Base-by-base conservation (phyloP, 2,888 invertebrate genomes). In the Ligdia adustata region DNA sequence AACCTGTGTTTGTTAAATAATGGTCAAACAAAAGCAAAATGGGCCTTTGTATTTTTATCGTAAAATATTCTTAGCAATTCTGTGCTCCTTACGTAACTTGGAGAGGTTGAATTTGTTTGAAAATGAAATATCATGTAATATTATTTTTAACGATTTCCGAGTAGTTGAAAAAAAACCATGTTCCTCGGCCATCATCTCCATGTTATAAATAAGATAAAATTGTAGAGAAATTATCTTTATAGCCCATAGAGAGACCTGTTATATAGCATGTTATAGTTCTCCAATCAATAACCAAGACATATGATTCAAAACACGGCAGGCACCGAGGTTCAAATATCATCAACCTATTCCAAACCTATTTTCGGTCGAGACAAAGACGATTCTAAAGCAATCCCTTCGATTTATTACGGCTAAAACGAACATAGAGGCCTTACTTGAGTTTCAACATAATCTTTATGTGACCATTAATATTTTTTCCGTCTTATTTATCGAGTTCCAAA, bases 401-500 rank as follows among this genome's bases (percentile, higher is more conserved):
- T 76, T 79, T 77, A 75, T 73, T 62, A 72, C 69, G 63, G 55
- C 68, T 71, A 71, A 62, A 77, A 73, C 63, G 69, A 61, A 77
- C 75, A 69, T 78, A 77, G 77, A 73, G 51, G 64, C 75, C 75
- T 71, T 76, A 75, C 78, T 78, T 72, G 72, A 80, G 72, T 79
- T 77, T 79, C 80, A 80, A 77, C 75, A 75, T 81, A 82, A 82
- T 79, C 74, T 89, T 87, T 86, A 86, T 79, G 75, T 59, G 64
- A 29, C 77, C 82, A 84, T 88, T 86, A 82, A 75, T 80, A 79
- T 86, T 83, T 79, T 83, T 78, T 75, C 69, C 63, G 74, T 65
- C 75, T 79, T 85, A 84, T 89, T 89, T 88, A 88, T 87, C 62
- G 75, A 69, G 69, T 78, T 75, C 79, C 78, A 65, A 79, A 80